A percentile compares a stretch with the other conserved stretches of the same genome.
These are phyloP conservation scores for Heliconius hortense DNA, from an alignment of 2,888 invertebrate species.

Conservation along the genomic window DNA sequence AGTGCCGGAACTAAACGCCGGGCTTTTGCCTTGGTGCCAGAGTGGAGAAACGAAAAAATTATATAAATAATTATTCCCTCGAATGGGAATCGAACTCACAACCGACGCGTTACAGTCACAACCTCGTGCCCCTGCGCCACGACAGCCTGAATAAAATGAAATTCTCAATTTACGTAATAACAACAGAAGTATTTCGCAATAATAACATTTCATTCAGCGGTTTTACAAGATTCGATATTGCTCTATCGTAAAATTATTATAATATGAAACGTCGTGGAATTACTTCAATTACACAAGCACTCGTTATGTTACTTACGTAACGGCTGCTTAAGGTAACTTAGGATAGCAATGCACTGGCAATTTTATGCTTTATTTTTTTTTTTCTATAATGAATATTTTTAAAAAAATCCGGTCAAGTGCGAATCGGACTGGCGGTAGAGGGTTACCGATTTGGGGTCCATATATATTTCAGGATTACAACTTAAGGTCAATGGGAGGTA, in stretches of 20 bases:
- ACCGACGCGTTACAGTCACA: too few relatives aligned
- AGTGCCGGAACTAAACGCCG: too few relatives aligned
- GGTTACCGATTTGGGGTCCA: too few relatives aligned
- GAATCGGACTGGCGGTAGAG: too few relatives aligned
- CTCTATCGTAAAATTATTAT: constrained; percentile 25
- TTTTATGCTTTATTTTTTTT: neutral
- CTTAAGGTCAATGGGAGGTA: too few relatives aligned
- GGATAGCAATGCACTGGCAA: constrained; percentile 1
- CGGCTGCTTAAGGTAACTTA: constrained; percentile 1
- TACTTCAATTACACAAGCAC: constrained; percentile 25
- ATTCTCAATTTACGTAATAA: neutral
- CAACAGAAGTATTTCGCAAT: constrained; percentile 4
- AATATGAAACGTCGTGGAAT: constrained; percentile 25
- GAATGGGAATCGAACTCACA: too few relatives aligned
- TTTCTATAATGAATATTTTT: neutral
- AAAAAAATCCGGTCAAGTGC: neutral
- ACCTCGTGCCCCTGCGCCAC: too few relatives aligned
- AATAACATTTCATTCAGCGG: constrained; percentile 20
- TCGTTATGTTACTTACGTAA: constrained; percentile 29
- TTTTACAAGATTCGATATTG: constrained; percentile 18
- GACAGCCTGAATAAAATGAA: too few relatives aligned
- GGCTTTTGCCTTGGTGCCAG: too few relatives aligned
- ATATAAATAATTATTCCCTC: too few relatives aligned
- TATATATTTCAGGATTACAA: too few relatives aligned
- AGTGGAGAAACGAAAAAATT: too few relatives aligned